Evolutionary conservation across 2,888 invertebrate genomes (phyloP).

Genomic region (Idaea biselata): DNA sequence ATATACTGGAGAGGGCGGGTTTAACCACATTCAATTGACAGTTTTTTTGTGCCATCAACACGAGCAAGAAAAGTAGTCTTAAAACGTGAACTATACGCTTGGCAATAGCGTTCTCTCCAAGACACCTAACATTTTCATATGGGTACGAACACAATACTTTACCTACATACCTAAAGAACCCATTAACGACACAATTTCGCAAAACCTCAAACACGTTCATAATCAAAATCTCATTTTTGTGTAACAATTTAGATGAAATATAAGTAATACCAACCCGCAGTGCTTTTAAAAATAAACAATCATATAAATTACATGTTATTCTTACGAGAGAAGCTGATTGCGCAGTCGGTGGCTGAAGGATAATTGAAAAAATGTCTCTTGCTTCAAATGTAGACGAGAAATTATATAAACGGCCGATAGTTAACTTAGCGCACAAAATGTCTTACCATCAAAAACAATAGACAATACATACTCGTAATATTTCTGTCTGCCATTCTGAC

Average conservation of each 20-base stretch:
- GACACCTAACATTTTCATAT: too few relatives aligned
- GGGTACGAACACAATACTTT: too few relatives aligned
- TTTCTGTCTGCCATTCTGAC: too few relatives aligned
- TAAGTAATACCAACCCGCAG: background rate
- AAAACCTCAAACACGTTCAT: background rate
- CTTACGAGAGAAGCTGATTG: slow-evolving; percentile 63
- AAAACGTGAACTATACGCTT: too few relatives aligned
- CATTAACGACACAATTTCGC: background rate
- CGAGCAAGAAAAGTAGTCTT: too few relatives aligned
- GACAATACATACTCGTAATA: too few relatives aligned
- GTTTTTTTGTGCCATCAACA: too few relatives aligned
- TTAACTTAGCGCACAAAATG: background rate
- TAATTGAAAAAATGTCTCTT: slow-evolving; percentile 63
- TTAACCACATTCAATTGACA: too few relatives aligned
- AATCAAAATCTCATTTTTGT: background rate
- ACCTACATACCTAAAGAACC: background rate
- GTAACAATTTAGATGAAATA: background rate
- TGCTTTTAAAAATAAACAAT: slow-evolving; percentile 18
- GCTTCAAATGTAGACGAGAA: background rate
- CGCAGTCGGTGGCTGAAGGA: slow-evolving; percentile 54
- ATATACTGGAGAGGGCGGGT: too few relatives aligned
- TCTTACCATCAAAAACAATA: background rate
- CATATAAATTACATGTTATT: slow-evolving; percentile 44
- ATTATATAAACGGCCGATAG: background rate
- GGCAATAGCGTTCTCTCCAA: too few relatives aligned